Percentiles rank a stretch among this genome's conserved stretches.
These are phyloP conservation scores for Tachuris rubrigastra DNA, from an alignment of 2,113 vertebrate species.

Conservation along the genomic window DNA sequence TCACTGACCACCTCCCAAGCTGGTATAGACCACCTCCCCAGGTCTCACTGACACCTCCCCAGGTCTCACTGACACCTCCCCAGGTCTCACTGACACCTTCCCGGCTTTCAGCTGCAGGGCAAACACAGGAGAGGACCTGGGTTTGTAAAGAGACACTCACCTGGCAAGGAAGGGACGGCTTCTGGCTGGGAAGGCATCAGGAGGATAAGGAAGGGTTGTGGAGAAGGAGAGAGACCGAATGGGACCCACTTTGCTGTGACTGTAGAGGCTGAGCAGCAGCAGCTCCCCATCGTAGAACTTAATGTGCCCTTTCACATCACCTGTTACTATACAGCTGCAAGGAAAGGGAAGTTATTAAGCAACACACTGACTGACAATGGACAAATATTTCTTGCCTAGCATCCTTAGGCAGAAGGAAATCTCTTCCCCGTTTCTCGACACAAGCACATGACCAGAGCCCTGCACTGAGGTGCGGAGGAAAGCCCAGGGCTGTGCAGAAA, in stretches of 20 bases:
- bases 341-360: background rate
- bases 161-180: conserved; percentile 69
- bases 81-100: background rate
- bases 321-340: conserved; percentile 84
- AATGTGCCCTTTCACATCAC: conserved; percentile 81
- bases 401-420: background rate
- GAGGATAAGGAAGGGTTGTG: conserved; percentile 22
- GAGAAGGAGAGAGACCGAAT: conserved; percentile 87
- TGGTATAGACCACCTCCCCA: background rate
- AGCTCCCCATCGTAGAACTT: conserved; percentile 83
- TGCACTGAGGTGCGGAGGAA: background rate
- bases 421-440: background rate
- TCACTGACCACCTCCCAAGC: background rate
- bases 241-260: conserved; percentile 73
- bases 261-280: conserved; percentile 73
- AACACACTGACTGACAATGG: background rate
- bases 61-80: background rate
- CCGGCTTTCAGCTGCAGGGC: background rate
- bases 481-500: background rate
- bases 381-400: background rate
- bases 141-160: conserved; percentile 60
- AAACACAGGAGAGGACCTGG: background rate
- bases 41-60: background rate
- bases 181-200: background rate
- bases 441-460: background rate